A percentile compares a stretch with the other conserved stretches of the same genome.
Conservation (phyloP, 2,888 invertebrate genomes). For the Pachydiplax longipennis region DNA sequence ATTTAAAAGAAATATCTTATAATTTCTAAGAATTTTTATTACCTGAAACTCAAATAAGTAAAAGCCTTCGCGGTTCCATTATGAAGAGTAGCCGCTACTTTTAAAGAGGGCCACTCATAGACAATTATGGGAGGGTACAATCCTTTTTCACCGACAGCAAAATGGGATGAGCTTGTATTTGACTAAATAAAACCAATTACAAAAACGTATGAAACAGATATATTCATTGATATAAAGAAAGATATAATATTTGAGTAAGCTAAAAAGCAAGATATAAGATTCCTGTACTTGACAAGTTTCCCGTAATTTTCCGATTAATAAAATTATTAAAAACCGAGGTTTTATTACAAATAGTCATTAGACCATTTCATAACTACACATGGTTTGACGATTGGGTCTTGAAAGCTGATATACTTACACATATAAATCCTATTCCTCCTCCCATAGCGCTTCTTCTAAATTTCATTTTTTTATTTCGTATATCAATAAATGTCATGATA, state of each 20-base stretch:
- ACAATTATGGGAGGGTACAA: conserved; percentile 77
- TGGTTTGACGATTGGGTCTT: not conserved
- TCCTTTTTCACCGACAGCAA: conserved; percentile 88
- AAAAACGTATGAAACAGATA: not conserved
- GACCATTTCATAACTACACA: too few relatives aligned
- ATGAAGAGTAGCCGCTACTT: conserved; percentile 74
- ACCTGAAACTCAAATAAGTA: conserved; percentile 78
- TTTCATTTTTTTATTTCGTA: conserved; percentile 69
- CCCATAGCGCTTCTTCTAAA: conserved; percentile 80
- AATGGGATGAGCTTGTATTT: conserved; percentile 68
- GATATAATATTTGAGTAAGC: too few relatives aligned
- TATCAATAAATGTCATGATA: conserved; percentile 77
- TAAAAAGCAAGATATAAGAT: too few relatives aligned
- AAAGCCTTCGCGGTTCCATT: conserved; percentile 79
- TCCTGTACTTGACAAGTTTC: too few relatives aligned
- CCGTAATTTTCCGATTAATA: too few relatives aligned
- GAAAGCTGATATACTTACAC: conserved; percentile 63
- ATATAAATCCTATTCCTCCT: conserved; percentile 81
- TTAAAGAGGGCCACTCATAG: conserved; percentile 83
- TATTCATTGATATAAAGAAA: too few relatives aligned
- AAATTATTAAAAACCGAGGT: too few relatives aligned
- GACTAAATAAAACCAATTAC: not conserved
- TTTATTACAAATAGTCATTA: too few relatives aligned
- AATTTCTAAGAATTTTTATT: conserved; percentile 48
- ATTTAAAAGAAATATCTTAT: too few relatives aligned